Base-by-base conservation (phyloP, 2,113 vertebrate genomes). In the Psittacula cyanocephala region DNA sequence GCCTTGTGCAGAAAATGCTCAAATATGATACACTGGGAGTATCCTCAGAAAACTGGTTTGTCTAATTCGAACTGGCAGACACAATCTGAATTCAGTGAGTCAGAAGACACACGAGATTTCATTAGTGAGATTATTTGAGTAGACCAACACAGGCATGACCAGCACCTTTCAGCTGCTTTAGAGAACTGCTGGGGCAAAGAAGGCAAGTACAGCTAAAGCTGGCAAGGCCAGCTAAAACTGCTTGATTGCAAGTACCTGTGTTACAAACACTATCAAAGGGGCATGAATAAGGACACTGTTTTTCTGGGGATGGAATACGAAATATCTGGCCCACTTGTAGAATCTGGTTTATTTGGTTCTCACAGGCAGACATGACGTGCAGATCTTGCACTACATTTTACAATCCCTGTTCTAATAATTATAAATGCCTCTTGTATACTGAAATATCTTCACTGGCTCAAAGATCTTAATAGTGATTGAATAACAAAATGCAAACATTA, bases 1-100 rank as follows among this genome's bases (percentile, higher is more conserved):
- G 41, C 53, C 78, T 64, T 75, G 41, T 67, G 46, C 55, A 86
- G 82, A 59, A 83, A 67, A 55, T 20, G 10, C 50, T 95, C 57
- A 65, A 16, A 13, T 84, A 18, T 29, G 80, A 64, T 91, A 71
- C 77, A 55, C 78, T 78, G 86, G 72, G 69, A 93, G 76, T 64
- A 60, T 83, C 77, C 69, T 92, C 13, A 1, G 78, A 14, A 44
- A 86, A 78, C 55, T 75, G 47, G 52, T 55, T 91, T 92, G 27
- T 75, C 72, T 92, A 88, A 93, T 93, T 92, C 35, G 8, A 50
- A 14, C 55, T 71, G 86, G 60, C 94, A 95, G 89, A 11, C 43
- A 68, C 86, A 91, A 68, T 88, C 86, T 89, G 91, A 86, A 72
- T 60, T 76, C 86, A 79, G 77, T 81, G 86, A 91, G 47, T 95